Base-by-base conservation (phyloP, 2,888 invertebrate species). In the Melikaiella ostensackeni region DNA sequence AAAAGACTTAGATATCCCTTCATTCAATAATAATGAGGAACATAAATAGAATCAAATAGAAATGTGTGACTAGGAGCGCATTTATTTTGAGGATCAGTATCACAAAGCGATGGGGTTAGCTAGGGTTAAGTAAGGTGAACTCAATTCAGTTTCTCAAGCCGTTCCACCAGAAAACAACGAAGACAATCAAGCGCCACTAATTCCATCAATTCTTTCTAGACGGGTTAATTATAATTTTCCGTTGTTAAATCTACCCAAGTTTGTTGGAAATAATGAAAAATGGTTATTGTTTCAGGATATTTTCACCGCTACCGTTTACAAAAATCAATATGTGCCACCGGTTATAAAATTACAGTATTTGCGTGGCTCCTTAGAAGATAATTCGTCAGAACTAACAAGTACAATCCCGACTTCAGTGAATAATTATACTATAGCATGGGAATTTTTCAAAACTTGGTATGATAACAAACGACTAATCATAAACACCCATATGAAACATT, bases 401-500 rank as follows among this genome's bases (percentile, higher is more conserved):
- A 50, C 4, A n/a, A 50, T 50, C 9, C 0, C 1, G 35, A 35
- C 35, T 35, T 35, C 8, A 8, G 8, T 8, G 7, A 1, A 35
- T 35, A 1, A 35, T 8, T 0, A 35, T 35, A 35, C 9, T 8
- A 8, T 35, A 9, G 35, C 35, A 8, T 35, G 35, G 35, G 35
- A 8, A 8, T 35, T 35, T 6, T 8, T 35, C 7, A 1, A 7
- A 8, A 8, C 1, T 35, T 0, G 35, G 35, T 38, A 38, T 38
- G 9, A 11, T 38, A 38, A 38, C 9, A 38, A 11, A 11, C 11
- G 9, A 11, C 35, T 38, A 38, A 38, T 79, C 11, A 74, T 50
- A n/a, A 70, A 79, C 19, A 61, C 59, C 1, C 80, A 80, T 57
- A 21, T 77, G n/a, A 38, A 57, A 66, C 77, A 55, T 0, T 46